Evolutionary conservation across 2,113 vertebrate species (phyloP), one percentile per base, ranked within the genome.

Genomic region (Marmota flaviventris): DNA sequence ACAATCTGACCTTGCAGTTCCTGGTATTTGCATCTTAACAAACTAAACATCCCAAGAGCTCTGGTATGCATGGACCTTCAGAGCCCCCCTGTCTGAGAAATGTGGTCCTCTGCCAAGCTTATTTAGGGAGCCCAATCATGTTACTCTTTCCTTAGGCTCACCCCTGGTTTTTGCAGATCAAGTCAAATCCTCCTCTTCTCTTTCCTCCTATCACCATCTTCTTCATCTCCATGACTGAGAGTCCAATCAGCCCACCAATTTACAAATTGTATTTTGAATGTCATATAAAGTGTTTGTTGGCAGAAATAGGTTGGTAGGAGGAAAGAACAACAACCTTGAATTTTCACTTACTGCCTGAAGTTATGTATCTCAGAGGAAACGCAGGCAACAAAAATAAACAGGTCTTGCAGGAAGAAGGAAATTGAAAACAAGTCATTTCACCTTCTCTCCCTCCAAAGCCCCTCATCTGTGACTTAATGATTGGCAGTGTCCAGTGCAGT

Each of bases 1-100:
- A 10, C 10, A 92, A 56, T 39, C 14, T n/a, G 48, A 77, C 70
- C 85, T 73, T 42, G 17, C 0, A 1, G 75, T 56, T 4, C 0
- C 39, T 65, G 67, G 27, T n/a, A 29, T 97, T 95, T 96, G 70
- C 87, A 82, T 82, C 91, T 85, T 88, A 95, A 51, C 76, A 85
- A 91, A 90, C 14, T 65, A n/a, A 79, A 42, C 17, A 70, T 61
- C 39, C 56, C 8, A 3, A 48, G 56, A 77, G 27, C 11, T 65
- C 75, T 39, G 25, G 17, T 58, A 2, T 13, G 14, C 2, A 0
- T 1, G 22, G n/a, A 6, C 37, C 27, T 27, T 4, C 1, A 84
- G 32, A n/a, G 11, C 4, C 7, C 25, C 22, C 24, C 58, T n/a
- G 0, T 8, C 67, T 72, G n/a, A 48, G 27, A 76, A 51, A 32